Conservation (phyloP, 2,113 vertebrate genomes). For the Orcinus orca region DNA sequence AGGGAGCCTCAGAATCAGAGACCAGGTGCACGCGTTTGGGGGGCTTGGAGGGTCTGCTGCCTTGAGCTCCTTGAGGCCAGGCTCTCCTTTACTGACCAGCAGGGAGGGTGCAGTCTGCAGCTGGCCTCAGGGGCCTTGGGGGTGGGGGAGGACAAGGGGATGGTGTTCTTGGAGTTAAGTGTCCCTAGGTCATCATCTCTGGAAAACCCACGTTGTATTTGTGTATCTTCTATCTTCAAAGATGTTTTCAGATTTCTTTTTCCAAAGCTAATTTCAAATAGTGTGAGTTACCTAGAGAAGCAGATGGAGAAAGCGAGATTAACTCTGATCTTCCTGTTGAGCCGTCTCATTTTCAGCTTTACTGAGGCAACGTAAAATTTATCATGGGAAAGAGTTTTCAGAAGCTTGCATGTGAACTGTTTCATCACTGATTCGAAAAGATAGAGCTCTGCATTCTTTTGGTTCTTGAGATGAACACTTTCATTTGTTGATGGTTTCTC, state of each 20-base stretch:
- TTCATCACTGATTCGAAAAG: not conserved
- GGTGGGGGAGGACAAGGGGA: not conserved
- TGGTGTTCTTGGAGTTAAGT: not conserved
- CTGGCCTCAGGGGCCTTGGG: not conserved
- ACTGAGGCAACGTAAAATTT: not conserved
- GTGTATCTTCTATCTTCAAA: not conserved
- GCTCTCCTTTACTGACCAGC: not conserved
- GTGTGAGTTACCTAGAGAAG: not conserved
- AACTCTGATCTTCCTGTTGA: slow-evolving; percentile 17
- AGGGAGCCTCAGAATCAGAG: not conserved
- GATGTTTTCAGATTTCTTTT: slow-evolving; percentile 31
- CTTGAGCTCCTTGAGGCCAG: not conserved
- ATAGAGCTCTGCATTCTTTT: not conserved
- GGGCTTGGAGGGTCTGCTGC: not conserved
- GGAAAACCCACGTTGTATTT: not conserved
- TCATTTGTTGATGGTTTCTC: not conserved
- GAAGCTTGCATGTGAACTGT: not conserved
- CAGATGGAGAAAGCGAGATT: not conserved
- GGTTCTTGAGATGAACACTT: not conserved
- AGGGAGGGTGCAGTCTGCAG: not conserved
- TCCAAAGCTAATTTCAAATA: slow-evolving; percentile 1
- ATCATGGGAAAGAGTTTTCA: not conserved
- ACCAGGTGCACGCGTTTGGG: not conserved
- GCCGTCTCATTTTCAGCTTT: not conserved
- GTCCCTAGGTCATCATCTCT: not conserved